These are phyloP conservation scores for Balearica regulorum DNA, from an alignment of 2,797 vertebrate species.

Conservation along the genomic window DNA sequence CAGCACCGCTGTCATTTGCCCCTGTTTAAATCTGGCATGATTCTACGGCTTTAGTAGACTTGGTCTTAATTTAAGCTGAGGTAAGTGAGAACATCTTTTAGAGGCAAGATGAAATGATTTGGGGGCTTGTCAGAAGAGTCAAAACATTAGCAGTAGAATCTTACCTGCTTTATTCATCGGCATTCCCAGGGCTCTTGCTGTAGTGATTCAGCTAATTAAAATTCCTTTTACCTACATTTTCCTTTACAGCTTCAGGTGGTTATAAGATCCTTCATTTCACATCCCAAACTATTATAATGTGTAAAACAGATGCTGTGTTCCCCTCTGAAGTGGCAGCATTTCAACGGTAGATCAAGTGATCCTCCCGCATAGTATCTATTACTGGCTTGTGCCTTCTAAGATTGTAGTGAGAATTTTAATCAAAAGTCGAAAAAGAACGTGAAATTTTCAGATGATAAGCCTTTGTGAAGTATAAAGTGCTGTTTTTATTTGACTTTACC, in stretches of 20 bases:
- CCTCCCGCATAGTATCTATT: not conserved
- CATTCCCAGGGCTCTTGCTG: not conserved
- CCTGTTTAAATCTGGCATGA: not conserved
- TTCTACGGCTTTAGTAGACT: not conserved
- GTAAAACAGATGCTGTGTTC: conserved; percentile 40
- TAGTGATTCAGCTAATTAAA: conserved; percentile 25
- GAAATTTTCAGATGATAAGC: not conserved
- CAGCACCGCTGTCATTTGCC: not conserved
- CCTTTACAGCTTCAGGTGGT: conserved; percentile 54
- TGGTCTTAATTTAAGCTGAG: not conserved
- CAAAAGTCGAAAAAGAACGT: not conserved
- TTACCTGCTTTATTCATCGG: not conserved
- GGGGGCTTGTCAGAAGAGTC: not conserved
- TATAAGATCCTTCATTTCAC: conserved; percentile 20
- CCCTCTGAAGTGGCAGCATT: conserved; percentile 15
- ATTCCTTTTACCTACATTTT: conserved; percentile 55
- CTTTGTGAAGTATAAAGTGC: not conserved
- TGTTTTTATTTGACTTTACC: not conserved
- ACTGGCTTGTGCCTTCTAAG: not conserved
- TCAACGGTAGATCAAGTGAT: conserved; percentile 12
- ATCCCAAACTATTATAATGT: conserved; percentile 20
- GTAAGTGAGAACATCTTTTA: not conserved
- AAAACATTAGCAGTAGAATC: not conserved
- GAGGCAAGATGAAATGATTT: not conserved
- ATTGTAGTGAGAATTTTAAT: not conserved